Evolutionary conservation across 1,140 invertebrate species (phyloP), one percentile per base, ranked within the genome.

Genomic region (Lepidurus apus): DNA sequence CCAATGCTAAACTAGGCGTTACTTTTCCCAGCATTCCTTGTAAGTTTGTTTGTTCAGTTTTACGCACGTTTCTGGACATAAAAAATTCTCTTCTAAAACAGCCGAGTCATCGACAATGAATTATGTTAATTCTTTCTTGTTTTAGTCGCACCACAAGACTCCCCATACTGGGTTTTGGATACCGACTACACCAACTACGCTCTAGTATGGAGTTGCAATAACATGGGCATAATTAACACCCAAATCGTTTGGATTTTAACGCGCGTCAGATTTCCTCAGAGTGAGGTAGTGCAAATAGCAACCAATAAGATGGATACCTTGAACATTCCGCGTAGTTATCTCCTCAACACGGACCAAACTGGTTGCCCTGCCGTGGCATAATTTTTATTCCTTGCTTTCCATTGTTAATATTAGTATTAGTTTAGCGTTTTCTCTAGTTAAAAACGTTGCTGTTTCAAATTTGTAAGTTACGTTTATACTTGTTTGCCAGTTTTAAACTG

Each of bases 121-220:
- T 26, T 26, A 42, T 26, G 13, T 13, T 13, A 45, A 21, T 10
- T 34, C 42, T 73, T 26, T 26, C 9, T 53, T 24, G 3, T 21
- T 2, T 10, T 13, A 78, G 77, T 73, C n/a, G 74, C 75, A 17
- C 78, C 78, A 1, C 65, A 11, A 43, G 91, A 89, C 8, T 89
- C 90, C 0, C 91, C 91, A 1, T 93, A 93, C 82, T 90, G 91
- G 89, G 87, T 95, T n/a, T 82, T 95, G 10, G 91, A 91, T 43
- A 93, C 93, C 0, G 93, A 95, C 83, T 95, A 95, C 82, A 87
- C 88, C 5, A 89, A 86, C 24, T 95, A 90, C 82, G 85, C 91
- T 8, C 89, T 95, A 3, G 89, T 94, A 9, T 94, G 91, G 89
- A 91, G 91, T 80, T 95, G 93, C 83, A 88, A 86, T 24, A 89